A percentile compares a stretch with the other conserved stretches of the same genome.
Conservation (phyloP, 64 coral and sea anemone species). For the Stichodactyla mertensii region DNA sequence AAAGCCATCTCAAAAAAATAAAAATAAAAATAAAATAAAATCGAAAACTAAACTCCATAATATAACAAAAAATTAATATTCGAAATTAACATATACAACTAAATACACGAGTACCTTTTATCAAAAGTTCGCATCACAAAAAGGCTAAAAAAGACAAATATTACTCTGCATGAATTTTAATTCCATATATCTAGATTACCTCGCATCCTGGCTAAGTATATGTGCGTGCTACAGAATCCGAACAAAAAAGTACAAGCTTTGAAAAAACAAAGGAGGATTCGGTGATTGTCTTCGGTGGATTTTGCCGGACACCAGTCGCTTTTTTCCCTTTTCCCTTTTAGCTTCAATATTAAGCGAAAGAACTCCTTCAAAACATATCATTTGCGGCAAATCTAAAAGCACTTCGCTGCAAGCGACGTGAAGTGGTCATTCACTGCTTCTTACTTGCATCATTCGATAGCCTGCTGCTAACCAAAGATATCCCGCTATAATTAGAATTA, state of each 20-base stretch:
- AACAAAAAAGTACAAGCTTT: not conserved
- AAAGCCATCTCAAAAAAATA: not conserved
- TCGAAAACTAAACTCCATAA: not conserved
- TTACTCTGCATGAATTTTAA: not conserved
- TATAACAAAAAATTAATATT: not conserved
- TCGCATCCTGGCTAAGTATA: not conserved
- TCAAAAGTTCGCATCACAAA: not conserved
- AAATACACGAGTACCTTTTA: not conserved
- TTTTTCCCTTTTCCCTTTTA: not conserved
- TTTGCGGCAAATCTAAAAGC: slow-evolving; percentile 7
- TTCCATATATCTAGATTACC: slow-evolving; percentile 9
- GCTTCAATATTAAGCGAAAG: slow-evolving; percentile 1
- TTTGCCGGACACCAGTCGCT: not conserved
- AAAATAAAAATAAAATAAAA: not conserved
- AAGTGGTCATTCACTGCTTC: not conserved
- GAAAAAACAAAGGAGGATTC: not conserved
- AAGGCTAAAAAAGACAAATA: not conserved
- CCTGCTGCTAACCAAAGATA: slow-evolving; percentile 14
- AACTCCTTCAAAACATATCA: slow-evolving; percentile 1
- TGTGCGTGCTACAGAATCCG: not conserved
- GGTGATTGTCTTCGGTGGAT: not conserved
- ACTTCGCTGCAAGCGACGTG: not conserved
- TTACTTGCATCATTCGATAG: not conserved
- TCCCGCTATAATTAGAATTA: slow-evolving; percentile 29
- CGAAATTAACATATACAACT: not conserved